Conservation (phyloP, 2,888 invertebrate species). For the Lycia hirtaria region DNA sequence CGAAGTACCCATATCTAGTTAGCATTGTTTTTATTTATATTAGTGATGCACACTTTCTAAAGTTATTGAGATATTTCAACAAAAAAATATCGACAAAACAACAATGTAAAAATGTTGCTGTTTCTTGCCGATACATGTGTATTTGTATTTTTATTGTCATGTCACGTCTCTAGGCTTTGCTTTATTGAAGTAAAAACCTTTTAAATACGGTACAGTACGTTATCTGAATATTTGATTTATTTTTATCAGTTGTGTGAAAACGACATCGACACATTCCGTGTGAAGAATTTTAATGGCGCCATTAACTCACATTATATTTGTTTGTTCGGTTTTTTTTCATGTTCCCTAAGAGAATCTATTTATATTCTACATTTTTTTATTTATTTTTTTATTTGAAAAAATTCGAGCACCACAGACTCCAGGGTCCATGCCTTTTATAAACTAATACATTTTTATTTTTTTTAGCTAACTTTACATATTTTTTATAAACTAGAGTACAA, state of each 20-base stretch:
- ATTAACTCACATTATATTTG: neutral
- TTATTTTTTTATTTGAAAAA: too few relatives aligned
- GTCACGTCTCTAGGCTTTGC: conserved; percentile 1
- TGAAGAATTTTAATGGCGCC: neutral
- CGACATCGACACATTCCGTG: neutral
- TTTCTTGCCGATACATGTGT: too few relatives aligned
- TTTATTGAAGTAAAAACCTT: conserved; percentile 4
- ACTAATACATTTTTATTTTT: too few relatives aligned
- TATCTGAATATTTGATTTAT: conserved; percentile 15
- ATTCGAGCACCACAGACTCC: too few relatives aligned
- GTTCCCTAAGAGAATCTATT: too few relatives aligned
- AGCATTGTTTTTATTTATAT: too few relatives aligned
- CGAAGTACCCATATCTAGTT: too few relatives aligned
- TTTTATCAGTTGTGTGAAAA: neutral
- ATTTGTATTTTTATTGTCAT: conserved; percentile 4
- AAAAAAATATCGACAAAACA: neutral
- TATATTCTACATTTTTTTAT: neutral
- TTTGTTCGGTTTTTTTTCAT: neutral
- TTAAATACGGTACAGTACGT: conserved; percentile 5
- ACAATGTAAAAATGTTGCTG: neutral
- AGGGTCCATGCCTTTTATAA: too few relatives aligned
- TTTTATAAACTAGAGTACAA: too few relatives aligned
- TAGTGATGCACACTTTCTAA: too few relatives aligned
- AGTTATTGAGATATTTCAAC: too few relatives aligned
- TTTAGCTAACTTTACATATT: too few relatives aligned